Base-by-base conservation (phyloP, 2,888 invertebrate genomes). In the Miltochrista miniata region DNA sequence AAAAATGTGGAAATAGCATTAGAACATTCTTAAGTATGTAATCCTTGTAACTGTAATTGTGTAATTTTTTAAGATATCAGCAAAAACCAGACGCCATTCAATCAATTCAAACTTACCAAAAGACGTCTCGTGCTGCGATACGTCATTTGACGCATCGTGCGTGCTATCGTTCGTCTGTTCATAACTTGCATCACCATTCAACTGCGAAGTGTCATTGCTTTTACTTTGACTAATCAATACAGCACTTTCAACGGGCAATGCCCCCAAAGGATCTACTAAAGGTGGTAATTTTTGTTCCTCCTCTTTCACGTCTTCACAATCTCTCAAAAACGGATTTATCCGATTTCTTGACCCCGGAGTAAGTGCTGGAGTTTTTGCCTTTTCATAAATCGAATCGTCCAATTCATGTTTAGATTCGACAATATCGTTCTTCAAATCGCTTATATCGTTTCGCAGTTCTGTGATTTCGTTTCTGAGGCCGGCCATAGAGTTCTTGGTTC, bases 281-380 rank as follows among this genome's bases (percentile, higher is more conserved):
- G 5, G 18, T 53, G 70, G 79, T 0, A 57, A 75, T 18, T 72
- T 72, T 1, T 45, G 51, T 29, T 70, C 69, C 8, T 76, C 74
- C 44, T 68, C 72, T 33, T 68, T 64, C 2, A 50, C 65, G 2
- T 78, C 83, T 68, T 92, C 93, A 64, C 93, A 93, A 62, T 94
- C 94, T 72, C 93, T 92, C 34, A 94, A 72, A 67, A 94, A 94
- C 46, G 93, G 94, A 78, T 93, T 94, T 33, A 93, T 92, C 44
- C 94, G 87, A 59, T 92, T 92, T 71, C 84, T 76, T 0, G 87
- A 84, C 0, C 91, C 92, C 0, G 90, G 92, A 2, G 90, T 91
- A 1, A 90, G 56, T 0, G 87, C 86, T 2, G 90, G 85, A 1
- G 85, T 84, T 69, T 90, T 92, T 1, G 80, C 69, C 54, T 88